These are phyloP conservation scores for Drosophila helvetica DNA, from an alignment of 2,888 invertebrate genomes.

Conservation along the genomic window DNA sequence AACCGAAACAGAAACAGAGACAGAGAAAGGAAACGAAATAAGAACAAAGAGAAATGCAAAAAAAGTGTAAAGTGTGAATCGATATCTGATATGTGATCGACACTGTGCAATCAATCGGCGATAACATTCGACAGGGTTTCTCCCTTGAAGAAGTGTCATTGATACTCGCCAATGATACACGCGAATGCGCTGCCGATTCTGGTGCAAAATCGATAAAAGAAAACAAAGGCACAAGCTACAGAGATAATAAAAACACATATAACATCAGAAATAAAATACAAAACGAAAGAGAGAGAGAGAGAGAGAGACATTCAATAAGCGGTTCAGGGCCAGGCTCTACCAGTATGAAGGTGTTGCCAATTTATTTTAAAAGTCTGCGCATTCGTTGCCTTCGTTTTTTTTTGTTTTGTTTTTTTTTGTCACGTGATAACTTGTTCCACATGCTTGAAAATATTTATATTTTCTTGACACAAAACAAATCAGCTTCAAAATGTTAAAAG, in stretches of 20 bases:
- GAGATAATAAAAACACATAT: conserved; percentile 27
- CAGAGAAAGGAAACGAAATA: conserved; percentile 24
- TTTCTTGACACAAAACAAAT: conserved; percentile 44
- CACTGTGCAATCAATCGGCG: conserved; percentile 35
- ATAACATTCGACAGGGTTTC: conserved; percentile 25
- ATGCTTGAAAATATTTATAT: conserved; percentile 46
- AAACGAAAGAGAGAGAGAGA: conserved; percentile 31
- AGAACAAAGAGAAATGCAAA: conserved; percentile 11
- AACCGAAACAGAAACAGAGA: conserved; percentile 14
- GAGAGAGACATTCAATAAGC: conserved; percentile 72
- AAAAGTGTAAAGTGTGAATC: conserved; percentile 46
- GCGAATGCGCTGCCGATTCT: conserved; percentile 17
- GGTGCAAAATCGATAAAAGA: conserved; percentile 17
- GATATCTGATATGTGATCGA: conserved; percentile 20
- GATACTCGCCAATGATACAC: conserved; percentile 24
- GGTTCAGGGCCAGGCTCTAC: conserved; percentile 70
- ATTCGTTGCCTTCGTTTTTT: conserved; percentile 35
- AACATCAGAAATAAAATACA: conserved; percentile 33
- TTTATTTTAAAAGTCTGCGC: conserved; percentile 69
- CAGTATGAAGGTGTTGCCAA: conserved; percentile 72
- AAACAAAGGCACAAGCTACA: conserved; percentile 15
- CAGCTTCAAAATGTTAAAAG: conserved; percentile 33
- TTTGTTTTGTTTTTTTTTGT: conserved; percentile 18
- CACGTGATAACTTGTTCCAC: conserved; percentile 75
- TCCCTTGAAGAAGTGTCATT: conserved; percentile 29